Conservation (phyloP, 1,140 invertebrate species). For the Cydia pomonella region DNA sequence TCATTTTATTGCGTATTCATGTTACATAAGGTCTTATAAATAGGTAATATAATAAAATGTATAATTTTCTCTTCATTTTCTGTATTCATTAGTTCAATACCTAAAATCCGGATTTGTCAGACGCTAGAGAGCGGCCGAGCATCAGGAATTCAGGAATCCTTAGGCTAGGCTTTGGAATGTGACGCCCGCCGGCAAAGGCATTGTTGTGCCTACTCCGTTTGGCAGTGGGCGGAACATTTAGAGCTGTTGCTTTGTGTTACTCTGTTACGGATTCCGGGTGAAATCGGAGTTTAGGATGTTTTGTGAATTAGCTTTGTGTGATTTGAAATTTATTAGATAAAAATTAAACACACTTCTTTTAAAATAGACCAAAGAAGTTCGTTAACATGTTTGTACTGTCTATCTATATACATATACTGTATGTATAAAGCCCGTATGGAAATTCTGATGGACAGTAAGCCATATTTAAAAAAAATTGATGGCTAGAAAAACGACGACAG, state of each 20-base stretch:
- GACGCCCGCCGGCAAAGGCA: constrained; percentile 12
- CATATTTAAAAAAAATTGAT: no score
- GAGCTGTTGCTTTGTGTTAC: constrained; percentile 3
- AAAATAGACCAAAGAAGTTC: no score
- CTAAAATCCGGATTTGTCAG: background rate
- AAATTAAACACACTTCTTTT: no score
- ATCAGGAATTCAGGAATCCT: constrained; percentile 1
- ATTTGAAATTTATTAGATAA: no score
- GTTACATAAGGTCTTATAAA: no score
- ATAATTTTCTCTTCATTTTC: background rate
- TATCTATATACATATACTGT: no score
- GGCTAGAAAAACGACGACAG: no score
- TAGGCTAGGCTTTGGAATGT: background rate
- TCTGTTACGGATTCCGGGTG: background rate
- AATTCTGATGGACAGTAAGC: no score
- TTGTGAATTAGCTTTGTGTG: background rate
- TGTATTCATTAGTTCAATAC: background rate
- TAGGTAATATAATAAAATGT: no score
- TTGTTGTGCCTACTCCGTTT: background rate
- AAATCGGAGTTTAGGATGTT: background rate
- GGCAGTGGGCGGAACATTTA: background rate
- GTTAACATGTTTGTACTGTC: no score
- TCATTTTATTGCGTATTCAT: no score
- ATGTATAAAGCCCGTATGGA: no score
- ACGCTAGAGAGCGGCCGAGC: background rate